Conservation (phyloP, 2,797 vertebrate genomes). For the Girardinus metallicus region DNA sequence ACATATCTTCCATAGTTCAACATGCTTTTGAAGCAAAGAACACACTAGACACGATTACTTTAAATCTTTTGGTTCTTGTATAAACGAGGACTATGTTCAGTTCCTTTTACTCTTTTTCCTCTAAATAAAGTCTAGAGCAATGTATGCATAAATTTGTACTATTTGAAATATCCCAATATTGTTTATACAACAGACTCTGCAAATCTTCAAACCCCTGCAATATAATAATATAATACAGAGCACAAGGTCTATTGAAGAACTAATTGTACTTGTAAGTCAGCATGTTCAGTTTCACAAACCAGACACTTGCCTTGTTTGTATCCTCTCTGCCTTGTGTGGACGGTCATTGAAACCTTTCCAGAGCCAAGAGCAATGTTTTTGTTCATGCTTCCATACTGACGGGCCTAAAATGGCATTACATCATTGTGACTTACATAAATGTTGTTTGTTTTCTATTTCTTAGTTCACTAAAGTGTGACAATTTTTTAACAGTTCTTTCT, state of each 20-base stretch:
- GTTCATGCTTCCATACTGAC: constrained; percentile 50
- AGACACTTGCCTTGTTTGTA: constrained; percentile 66
- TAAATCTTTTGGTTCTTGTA: background rate
- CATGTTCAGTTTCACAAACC: background rate
- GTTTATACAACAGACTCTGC: background rate
- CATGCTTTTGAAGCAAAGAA: background rate
- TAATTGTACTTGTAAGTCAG: background rate
- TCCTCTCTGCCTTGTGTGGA: constrained; percentile 56
- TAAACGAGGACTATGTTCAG: background rate
- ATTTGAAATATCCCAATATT: background rate
- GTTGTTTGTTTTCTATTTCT: background rate
- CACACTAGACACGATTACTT: background rate
- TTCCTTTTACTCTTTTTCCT: background rate
- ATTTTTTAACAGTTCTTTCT: background rate
- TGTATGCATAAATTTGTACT: background rate
- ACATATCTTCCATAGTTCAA: background rate
- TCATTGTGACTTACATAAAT: background rate
- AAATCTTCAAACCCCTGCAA: background rate
- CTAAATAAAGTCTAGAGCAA: background rate
- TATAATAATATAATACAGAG: background rate
- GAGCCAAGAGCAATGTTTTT: constrained; percentile 60
- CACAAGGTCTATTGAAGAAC: background rate
- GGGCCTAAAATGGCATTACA: constrained; percentile 55
- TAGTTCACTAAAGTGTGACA: background rate
- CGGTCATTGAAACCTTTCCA: constrained; percentile 61